Conservation (phyloP, 2,797 vertebrate species). For the Hydrolagus colliei region DNA sequence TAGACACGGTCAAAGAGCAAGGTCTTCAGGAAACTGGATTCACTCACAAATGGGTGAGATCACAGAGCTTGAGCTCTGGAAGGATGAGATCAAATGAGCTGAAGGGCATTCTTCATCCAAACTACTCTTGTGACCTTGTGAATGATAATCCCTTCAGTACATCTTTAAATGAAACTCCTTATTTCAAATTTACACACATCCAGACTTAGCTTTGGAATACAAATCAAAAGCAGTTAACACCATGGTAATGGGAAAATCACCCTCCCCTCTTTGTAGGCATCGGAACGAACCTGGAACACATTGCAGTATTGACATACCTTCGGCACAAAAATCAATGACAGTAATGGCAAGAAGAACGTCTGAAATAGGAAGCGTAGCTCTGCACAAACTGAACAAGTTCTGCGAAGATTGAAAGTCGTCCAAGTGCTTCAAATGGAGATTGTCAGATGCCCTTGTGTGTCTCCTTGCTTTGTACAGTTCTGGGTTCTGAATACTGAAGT, state of each 20-base stretch:
- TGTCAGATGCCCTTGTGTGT: not conserved
- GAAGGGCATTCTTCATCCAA: no score
- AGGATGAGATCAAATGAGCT: no score
- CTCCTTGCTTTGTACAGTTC: not conserved
- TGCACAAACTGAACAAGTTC: not conserved
- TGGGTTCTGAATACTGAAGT: not conserved
- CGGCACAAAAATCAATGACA: conserved; percentile 8
- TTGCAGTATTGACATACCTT: not conserved
- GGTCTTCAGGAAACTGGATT: no score
- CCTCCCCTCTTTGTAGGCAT: not conserved
- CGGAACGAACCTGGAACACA: not conserved
- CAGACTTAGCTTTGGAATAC: not conserved
- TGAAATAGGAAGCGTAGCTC: conserved; percentile 5
- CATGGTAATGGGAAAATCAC: not conserved
- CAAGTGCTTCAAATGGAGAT: not conserved
- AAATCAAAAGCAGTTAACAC: not conserved
- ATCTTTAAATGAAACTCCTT: not conserved
- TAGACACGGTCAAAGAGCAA: no score
- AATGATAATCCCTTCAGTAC: no score
- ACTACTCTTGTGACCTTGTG: no score
- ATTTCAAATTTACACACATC: not conserved
- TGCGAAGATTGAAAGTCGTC: not conserved
- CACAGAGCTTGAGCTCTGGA: no score
- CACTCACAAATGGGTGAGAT: no score
- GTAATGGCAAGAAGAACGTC: not conserved